Conservation (phyloP, 1,140 invertebrate species). For the Oppia nitens region DNA sequence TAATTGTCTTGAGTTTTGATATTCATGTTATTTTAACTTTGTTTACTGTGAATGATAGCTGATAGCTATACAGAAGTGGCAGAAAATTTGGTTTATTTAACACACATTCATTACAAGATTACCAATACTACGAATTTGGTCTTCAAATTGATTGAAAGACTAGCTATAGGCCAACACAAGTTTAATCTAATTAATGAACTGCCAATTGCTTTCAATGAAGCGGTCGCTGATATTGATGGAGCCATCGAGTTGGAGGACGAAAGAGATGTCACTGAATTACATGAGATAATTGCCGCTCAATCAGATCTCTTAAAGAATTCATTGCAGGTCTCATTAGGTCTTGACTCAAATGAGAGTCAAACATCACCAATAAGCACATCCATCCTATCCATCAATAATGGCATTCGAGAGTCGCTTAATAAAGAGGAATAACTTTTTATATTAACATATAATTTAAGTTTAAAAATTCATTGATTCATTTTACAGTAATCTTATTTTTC, state of each 20-base stretch:
- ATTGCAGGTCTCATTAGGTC: too few species aligned
- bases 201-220: constrained; percentile 3
- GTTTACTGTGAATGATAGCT: not conserved
- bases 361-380: too few species aligned
- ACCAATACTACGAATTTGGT: not conserved
- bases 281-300: not conserved
- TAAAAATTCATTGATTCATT: too few species aligned
- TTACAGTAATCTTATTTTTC: too few species aligned
- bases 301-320: not conserved
- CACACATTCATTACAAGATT: not conserved
- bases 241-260: not conserved
- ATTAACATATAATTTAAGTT: too few species aligned
- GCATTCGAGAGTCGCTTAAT: too few species aligned
- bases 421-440: too few species aligned
- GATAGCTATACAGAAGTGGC: not conserved
- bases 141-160: not conserved
- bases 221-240: not conserved
- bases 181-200: not conserved
- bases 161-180: not conserved
- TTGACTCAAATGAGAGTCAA: too few species aligned
- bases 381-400: too few species aligned
- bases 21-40: too few species aligned
- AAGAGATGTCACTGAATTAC: constrained; percentile 1
- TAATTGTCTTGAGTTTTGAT: not conserved
- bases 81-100: not conserved